Conservation (phyloP, 2,113 vertebrate species). For the Siniperca knerii region DNA sequence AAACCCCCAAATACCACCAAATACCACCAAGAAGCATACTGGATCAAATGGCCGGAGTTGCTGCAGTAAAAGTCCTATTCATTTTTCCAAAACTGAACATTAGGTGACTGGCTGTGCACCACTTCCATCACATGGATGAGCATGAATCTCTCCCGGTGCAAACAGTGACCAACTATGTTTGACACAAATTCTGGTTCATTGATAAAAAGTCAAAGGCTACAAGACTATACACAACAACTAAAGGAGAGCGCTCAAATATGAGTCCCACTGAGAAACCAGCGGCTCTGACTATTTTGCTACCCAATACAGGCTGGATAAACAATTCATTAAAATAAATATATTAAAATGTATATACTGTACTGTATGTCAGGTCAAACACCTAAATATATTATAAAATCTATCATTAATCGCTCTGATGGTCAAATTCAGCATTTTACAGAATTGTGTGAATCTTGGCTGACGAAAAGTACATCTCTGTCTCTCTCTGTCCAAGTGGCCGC, state of each 20-base stretch:
- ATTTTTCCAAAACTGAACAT: not conserved
- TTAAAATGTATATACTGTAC: not conserved
- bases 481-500: slow-evolving; percentile 13
- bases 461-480: not conserved
- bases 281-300: not conserved
- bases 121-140: not conserved
- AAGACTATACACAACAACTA: not conserved
- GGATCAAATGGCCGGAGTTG: not conserved
- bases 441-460: not conserved
- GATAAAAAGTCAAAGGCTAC: not conserved
- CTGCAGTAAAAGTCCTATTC: not conserved
- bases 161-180: not conserved
- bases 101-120: not conserved
- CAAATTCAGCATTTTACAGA: not conserved
- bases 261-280: not conserved
- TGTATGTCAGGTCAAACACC: not conserved
- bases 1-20: no score
- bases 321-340: not conserved
- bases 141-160: not conserved
- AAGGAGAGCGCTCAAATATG: not conserved
- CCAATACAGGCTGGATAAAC: not conserved
- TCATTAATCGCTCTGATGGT: not conserved
- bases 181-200: not conserved
- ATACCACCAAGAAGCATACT: not conserved
- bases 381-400: not conserved